These are phyloP conservation scores for Lepidotrigona ventralis DNA, from an alignment of 1,140 invertebrate genomes.

Conservation along the genomic window DNA sequence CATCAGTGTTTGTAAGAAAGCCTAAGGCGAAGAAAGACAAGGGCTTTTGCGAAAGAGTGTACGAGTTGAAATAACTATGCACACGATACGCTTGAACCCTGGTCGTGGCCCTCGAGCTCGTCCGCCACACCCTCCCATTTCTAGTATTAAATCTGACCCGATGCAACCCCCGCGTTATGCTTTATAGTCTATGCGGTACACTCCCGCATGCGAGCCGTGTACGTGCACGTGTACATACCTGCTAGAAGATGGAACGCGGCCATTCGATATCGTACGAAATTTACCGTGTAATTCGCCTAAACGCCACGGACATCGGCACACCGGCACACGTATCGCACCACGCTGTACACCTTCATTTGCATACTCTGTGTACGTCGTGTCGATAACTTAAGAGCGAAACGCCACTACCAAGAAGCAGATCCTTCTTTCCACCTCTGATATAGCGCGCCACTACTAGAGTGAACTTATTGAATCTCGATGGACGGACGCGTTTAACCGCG, in stretches of 20 bases:
- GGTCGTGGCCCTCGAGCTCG: conserved; percentile 56
- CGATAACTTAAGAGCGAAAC: conserved; percentile 42
- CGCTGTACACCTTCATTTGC: conserved; percentile 17
- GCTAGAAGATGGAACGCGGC: conserved; percentile 61
- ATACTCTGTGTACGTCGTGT: not conserved
- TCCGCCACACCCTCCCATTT: conserved; percentile 72
- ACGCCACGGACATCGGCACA: conserved; percentile 46
- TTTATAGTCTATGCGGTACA: conserved; percentile 56
- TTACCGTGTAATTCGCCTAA: conserved; percentile 65
- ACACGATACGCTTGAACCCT: conserved; percentile 63
- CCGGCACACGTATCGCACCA: not conserved
- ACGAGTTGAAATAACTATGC: conserved; percentile 61
- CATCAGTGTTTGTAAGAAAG: too few species aligned
- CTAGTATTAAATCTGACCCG: conserved; percentile 75
- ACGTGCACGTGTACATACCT: conserved; percentile 37
- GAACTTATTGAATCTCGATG: conserved; percentile 18
- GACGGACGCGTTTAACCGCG: conserved; percentile 1
- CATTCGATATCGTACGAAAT: conserved; percentile 66
- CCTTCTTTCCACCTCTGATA: conserved; percentile 30
- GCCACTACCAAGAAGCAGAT: conserved; percentile 40
- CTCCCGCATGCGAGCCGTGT: not conserved
- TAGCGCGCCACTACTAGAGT: not conserved
- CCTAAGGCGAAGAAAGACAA: not conserved
- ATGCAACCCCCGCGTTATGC: conserved; percentile 63
- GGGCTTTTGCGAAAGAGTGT: conserved; percentile 58